Evolutionary conservation across 2,113 vertebrate genomes (phyloP), one percentile per base, ranked within the genome.

Genomic region (Ceratotherium simum): DNA sequence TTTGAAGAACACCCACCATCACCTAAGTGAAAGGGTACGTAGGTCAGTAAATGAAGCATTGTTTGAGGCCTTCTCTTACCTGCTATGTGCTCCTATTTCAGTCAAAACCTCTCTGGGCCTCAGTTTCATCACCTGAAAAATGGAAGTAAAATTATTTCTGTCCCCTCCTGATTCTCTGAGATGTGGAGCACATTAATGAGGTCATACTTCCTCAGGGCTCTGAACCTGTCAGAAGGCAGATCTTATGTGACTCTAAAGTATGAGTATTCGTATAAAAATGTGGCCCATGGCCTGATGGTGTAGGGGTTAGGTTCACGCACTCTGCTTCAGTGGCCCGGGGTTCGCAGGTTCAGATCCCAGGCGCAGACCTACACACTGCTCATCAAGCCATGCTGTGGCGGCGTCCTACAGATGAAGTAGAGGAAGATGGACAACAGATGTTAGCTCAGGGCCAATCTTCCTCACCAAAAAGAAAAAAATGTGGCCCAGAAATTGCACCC

Each of bases 101-200:
- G 33, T 56, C 21, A 56, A 29, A 62, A 62, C 23, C 83, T 98
- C 60, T 95, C 80, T 75, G 33, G 93, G 54, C 21, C 75, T 95
- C 65, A 36, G 18, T 86, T 97, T 91, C 27, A 67, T 46, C 78
- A 88, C 73, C 89, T 92, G 94, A 62, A 97, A 93, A 95, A 95
- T 56, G 17, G 20, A 51, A 93, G 20, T 48, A 89, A 91, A 78
- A 91, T 54, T 21, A 64, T 76, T 82, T 62, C 33, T 90, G 27
- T 78, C 27, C 23, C 11, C n/a, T 90, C 31, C 39, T 56, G 62
- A 69, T 36, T 62, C 72, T 42, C 27, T 76, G 72, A 78, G 20
- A 81, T 87, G 9, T 62, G 79, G 33, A 72, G 12, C 10, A 46
- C 58, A 75, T 75, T 29, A 83, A 70, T 60, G 51, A 87, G 69